Base-by-base conservation (phyloP, 2,113 vertebrate species). In the Cisticola juncidis region DNA sequence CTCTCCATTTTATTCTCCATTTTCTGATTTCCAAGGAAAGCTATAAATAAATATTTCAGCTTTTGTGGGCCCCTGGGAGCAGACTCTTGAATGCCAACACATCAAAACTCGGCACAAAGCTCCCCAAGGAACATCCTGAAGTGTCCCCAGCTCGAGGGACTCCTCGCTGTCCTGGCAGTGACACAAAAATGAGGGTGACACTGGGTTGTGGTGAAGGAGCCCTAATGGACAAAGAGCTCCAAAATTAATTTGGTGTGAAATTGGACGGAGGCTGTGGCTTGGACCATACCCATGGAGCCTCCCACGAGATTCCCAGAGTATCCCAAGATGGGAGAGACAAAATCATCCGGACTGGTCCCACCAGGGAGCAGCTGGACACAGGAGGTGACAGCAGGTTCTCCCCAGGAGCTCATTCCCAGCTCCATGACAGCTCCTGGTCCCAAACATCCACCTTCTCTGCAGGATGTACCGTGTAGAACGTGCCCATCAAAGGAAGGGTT, bases 231-330 rank as follows among this genome's bases (percentile, higher is more conserved):
- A 92, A 74, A 86, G 56, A 88, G 31, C 24, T 94, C 76, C 38
- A 31, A 57, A 33, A 84, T 94, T 73, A 95, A 88, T 70, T 7
- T 64, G 26, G 76, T 1, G 3, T 94, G 95, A 90, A 94, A 92
- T 57, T 47, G 76, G 84, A 77, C 20, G 0, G 36, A n/a, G 35
- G 3, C 2, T 0, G 28, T 24, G 45, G 58, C 65, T 78, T 4
- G 0, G 51, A 22, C 70, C 33, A 6, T 40, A n/a, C n/a, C n/a
- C n/a, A 42, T 3, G 4, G 57, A 70, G 70, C 11, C 25, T 93
- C 77, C 38, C 33, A 42, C 4, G 3, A 2, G 16, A 15, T 74
- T 68, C 70, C 61, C 45, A 5, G 38, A 38, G 29, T 9, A 8
- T 82, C 38, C 62, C 79, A 54, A 31, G 16, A 3, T 6, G 2